Base-by-base conservation (phyloP, 92 coral and sea anemone genomes). In the Bergia puertoricense region DNA sequence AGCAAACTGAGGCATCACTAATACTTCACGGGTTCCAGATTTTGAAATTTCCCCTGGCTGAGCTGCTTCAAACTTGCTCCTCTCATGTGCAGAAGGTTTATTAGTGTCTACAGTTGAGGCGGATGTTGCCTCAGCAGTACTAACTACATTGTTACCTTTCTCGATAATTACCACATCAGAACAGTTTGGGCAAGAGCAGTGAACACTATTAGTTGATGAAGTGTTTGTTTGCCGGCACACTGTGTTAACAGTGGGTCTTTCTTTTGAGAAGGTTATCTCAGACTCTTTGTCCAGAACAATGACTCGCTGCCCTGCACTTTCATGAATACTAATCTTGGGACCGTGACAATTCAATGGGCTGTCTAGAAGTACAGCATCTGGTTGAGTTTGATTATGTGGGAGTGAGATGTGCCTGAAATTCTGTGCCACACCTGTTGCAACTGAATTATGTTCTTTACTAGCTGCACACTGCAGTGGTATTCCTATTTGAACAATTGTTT, bases 281-380 rank as follows among this genome's bases (percentile, higher is more conserved):
- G 68, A 72, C 8, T 71, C 78, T 46, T 85, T 91, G 76, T 84
- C 88, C 68, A 86, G 85, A 56, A 83, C 48, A 66, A 82, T 51
- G 18, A 89, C 88, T 82, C 81, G 90, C 45, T 94, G 98, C 3
- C 95, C 96, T 56, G 83, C 91, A 80, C 91, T 86, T 68, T 93
- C 96, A 44, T 88, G 89, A 8, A 92, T 92, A 18, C 88, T 13
- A 81, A 93, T 91, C 48, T 71, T 84, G 45, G 41, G 67, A 74
- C 86, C 85, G 30, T 91, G 92, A 46, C 85, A 89, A 3, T 91
- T 90, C 41, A 78, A 79, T 41, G 69, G 66, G 45, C 76, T 50
- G 45, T 62, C 76, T 59, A 85, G 78, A 15, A 66, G 89, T 8
- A 84, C n/a, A 7, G 15, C 59, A 59, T 92, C 88, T 18, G 81